Evolutionary conservation across 2,888 invertebrate genomes (phyloP).

Genomic region (Caenorhabditis becei): DNA sequence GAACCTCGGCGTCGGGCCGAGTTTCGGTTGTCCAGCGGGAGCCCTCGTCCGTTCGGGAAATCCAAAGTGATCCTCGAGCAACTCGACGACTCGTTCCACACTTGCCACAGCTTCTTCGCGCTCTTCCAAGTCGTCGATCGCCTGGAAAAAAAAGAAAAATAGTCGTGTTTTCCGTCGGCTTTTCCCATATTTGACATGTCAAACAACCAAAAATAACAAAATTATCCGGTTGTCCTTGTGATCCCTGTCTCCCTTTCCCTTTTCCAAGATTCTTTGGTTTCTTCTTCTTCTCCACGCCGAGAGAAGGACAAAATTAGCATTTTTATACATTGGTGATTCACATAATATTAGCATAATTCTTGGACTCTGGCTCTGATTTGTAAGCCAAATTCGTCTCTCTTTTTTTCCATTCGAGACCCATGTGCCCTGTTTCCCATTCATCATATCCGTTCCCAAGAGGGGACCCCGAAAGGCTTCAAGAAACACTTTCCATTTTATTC

Average conservation of each 20-base stretch:
- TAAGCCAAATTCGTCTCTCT: too few relatives aligned
- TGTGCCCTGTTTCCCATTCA: background rate
- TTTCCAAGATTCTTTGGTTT: background rate
- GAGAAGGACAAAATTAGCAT: background rate
- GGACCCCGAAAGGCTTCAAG: background rate
- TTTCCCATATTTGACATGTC: too few relatives aligned
- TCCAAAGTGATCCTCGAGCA: conserved; percentile 71
- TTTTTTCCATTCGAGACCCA: background rate
- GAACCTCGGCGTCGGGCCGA: conserved; percentile 67
- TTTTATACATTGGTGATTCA: background rate
- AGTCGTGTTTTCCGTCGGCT: too few relatives aligned
- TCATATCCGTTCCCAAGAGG: background rate
- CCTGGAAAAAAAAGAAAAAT: conserved; percentile 22
- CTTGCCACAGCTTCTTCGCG: conserved; percentile 70
- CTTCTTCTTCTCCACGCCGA: background rate
- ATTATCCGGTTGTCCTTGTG: conserved; percentile 7
- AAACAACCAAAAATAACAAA: conserved; percentile 12
- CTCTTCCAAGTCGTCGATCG: conserved; percentile 54
- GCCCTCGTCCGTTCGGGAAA: conserved; percentile 58
- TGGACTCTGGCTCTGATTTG: conserved; percentile 25
- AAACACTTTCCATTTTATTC: background rate
- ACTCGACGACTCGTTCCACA: conserved; percentile 71
- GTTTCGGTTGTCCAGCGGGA: conserved; percentile 61
- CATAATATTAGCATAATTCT: conserved; percentile 43
- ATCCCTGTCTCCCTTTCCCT: background rate